A percentile compares a stretch with the other conserved stretches of the same genome.
These are phyloP conservation scores for Buceros bicornis DNA, from an alignment of 2,797 vertebrate genomes.

Conservation along the genomic window DNA sequence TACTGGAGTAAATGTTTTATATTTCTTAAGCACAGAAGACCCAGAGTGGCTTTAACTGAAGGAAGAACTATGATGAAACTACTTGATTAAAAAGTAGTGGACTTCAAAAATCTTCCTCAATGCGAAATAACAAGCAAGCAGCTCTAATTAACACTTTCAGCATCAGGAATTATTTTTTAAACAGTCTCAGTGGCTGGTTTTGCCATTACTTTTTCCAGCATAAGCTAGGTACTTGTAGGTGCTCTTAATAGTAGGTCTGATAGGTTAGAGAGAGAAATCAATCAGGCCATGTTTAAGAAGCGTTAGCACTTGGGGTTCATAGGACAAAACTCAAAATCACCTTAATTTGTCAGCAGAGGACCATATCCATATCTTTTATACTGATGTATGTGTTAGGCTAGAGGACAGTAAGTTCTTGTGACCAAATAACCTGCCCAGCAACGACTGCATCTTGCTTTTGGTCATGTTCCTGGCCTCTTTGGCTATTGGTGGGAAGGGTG, in stretches of 20 bases:
- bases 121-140: background rate
- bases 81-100: background rate
- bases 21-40: background rate
- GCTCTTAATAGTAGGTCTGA: background rate
- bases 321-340: background rate
- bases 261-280: background rate
- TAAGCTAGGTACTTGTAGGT: background rate
- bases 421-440: background rate
- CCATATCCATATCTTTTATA: background rate
- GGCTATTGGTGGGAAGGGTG: background rate
- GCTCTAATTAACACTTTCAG: background rate
- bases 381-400: background rate
- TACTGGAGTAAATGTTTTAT: background rate
- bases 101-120: background rate
- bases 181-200: background rate
- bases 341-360: background rate
- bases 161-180: background rate
- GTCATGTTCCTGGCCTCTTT: background rate
- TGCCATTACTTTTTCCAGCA: background rate
- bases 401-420: background rate
- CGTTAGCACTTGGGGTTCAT: background rate
- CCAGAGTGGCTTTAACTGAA: background rate
- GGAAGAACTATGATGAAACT: background rate
- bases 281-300: background rate
- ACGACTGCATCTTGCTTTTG: background rate